These are phyloP conservation scores for Phrynosoma blainvillii DNA, from an alignment of 2,113 vertebrate genomes.

Conservation along the genomic window DNA sequence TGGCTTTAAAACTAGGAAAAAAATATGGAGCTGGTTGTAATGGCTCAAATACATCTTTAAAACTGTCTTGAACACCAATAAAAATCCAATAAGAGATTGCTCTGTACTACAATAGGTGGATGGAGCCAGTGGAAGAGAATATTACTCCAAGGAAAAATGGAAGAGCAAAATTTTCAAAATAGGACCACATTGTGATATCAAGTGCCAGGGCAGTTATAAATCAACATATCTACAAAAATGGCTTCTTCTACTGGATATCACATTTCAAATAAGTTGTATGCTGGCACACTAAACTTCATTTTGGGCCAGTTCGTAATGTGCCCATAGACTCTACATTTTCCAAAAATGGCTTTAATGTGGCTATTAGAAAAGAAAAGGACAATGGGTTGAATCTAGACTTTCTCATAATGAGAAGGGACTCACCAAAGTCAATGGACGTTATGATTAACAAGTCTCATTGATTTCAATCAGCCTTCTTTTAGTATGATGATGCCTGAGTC, in stretches of 20 bases:
- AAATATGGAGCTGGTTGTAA: constrained; percentile 36
- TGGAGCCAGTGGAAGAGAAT: constrained; percentile 7
- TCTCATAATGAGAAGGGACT: neutral
- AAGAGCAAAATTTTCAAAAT: constrained; percentile 35
- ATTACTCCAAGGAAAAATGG: constrained; percentile 23
- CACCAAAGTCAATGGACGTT: neutral
- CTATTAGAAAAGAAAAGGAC: constrained; percentile 17
- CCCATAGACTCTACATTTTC: neutral
- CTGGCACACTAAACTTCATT: neutral
- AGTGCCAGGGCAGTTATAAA: constrained; percentile 23
- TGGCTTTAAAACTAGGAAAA: constrained; percentile 42
- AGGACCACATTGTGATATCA: constrained; percentile 22
- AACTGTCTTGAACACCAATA: constrained; percentile 40
- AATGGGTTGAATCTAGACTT: neutral
- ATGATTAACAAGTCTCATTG: neutral
- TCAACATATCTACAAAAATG: constrained; percentile 31
- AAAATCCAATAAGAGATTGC: constrained; percentile 33
- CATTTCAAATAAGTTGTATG: neutral
- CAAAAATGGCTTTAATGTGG: constrained; percentile 19
- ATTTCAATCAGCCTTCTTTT: neutral
- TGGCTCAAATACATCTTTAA: constrained; percentile 46
- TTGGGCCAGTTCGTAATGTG: neutral
- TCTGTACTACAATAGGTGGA: neutral
- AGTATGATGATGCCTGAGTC: neutral
- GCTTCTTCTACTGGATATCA: constrained; percentile 26